Evolutionary conservation across 2,888 invertebrate species (phyloP), one percentile per base, ranked within the genome.

Genomic region (Uropetala carovei): DNA sequence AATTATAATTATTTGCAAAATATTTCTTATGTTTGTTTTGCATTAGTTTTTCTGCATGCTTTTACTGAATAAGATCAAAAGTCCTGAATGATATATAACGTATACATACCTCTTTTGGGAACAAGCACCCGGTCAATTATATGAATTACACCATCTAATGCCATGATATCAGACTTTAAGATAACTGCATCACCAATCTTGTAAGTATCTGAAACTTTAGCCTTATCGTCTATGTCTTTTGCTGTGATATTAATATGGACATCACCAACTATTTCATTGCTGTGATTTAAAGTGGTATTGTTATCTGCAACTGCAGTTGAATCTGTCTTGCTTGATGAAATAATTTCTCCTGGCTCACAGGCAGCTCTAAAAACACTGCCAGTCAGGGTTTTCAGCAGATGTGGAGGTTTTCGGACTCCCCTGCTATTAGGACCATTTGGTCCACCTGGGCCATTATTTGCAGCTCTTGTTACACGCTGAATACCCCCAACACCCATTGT

Each of bases 141-240:
- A 83, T 92, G 92, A 13, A 92, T 84, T 11, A 92, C 82, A 57
- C 92, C 92, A 59, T 92, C 84, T 27, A 84, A 92, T 83, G 92
- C 92, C 82, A 92, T 83, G 18, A 92, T 83, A 83, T 92, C 84
- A 16, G 92, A 84, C 27, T 22, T 92, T 27, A 83, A 59, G 16
- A 92, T 92, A 58, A 64, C 56, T n/a, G 92, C 92, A 59, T 84
- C 92, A 11, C 89, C 89, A 64, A 89, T 89, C 68, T 64, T 89
- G n/a, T 68, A 89, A 56, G 64, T 43, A 89, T 64, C 43, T 18
- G 89, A 64, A n/a, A 43, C 30, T 43, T 64, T 89, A 10, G 56
- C 57, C n/a, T 89, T 89, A 5, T 43, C 89, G 5, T 43, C 89
- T 9, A 43, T 43, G 64, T 30, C 60, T 68, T 89, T 64, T 27